Percentiles rank a stretch among this genome's conserved stretches.
Conservation (phyloP, 2,888 invertebrate species). For the Cyclophora albipunctata region DNA sequence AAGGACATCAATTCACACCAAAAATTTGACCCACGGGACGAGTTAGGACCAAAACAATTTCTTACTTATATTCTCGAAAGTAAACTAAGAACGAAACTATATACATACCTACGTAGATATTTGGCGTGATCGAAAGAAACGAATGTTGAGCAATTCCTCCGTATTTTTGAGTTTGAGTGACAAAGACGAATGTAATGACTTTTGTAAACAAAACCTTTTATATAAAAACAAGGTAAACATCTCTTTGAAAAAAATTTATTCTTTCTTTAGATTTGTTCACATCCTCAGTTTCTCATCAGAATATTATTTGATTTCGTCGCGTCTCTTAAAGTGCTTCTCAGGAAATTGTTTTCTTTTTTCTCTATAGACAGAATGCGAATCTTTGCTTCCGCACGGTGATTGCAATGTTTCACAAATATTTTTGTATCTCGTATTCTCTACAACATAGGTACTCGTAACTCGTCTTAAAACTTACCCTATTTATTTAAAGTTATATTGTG, state of each 20-base stretch:
- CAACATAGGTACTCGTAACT: conserved; percentile 15
- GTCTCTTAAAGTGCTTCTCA: conserved; percentile 26
- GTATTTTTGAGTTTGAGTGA: too few relatives aligned
- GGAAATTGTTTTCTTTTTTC: conserved; percentile 43
- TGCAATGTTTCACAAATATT: conserved; percentile 25
- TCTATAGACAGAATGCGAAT: conserved; percentile 28
- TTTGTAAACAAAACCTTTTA: too few relatives aligned
- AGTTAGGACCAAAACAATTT: conserved; percentile 24
- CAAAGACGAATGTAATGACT: too few relatives aligned
- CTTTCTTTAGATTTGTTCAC: conserved; percentile 34
- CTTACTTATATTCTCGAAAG: conserved; percentile 5
- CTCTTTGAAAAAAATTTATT: conserved; percentile 21
- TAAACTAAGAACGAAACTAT: too few relatives aligned
- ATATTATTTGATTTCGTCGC: conserved; percentile 48
- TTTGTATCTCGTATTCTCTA: conserved; percentile 11
- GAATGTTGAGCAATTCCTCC: too few relatives aligned
- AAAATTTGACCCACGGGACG: conserved; percentile 28
- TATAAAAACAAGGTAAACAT: too few relatives aligned
- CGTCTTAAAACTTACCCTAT: conserved; percentile 16
- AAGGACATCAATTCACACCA: conserved; percentile 26
- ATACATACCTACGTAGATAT: too few relatives aligned
- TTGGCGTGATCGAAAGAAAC: too few relatives aligned
- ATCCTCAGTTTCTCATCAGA: conserved; percentile 38
- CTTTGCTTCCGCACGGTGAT: conserved; percentile 23
- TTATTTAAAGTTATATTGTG: conserved; percentile 25